phyloP scores from a whole-genome alignment of 35 echinoderm and acorn worm genomes.

The Lytechinus variegatus region DNA sequence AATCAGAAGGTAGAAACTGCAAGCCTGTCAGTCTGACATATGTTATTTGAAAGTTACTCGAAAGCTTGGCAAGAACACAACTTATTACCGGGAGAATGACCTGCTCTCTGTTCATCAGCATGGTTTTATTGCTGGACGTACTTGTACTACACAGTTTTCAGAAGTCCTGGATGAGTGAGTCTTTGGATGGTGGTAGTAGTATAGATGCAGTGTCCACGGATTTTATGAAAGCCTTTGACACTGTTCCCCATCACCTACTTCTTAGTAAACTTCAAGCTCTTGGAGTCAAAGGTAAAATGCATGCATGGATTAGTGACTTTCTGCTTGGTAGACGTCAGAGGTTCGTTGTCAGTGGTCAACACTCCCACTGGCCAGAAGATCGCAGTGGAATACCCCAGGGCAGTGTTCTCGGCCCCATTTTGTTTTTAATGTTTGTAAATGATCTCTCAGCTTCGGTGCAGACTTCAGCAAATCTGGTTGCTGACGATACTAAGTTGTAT shows the following conservation, averaged over 20 bases:
- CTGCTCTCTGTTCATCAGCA: constrained; percentile 49
- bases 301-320: constrained; percentile 8
- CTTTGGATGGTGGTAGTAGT: no score
- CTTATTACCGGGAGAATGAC: not conserved
- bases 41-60: constrained; percentile 55
- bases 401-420: constrained; percentile 37
- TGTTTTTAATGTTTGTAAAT: constrained; percentile 23
- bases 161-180: not conserved
- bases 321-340: constrained; percentile 21
- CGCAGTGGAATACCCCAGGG: constrained; percentile 31
- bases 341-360: constrained; percentile 17
- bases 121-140: constrained; percentile 47
- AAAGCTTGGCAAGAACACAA: constrained; percentile 26
- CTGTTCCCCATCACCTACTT: not conserved
- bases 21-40: constrained; percentile 62
- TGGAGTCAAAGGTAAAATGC: constrained; percentile 12
- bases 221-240: not conserved
- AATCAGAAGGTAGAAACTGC: constrained; percentile 55
- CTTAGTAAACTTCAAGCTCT: no score
- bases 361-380: constrained; percentile 22
- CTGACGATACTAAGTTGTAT: constrained; percentile 29
- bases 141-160: constrained; percentile 4
- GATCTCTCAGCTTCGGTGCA: not conserved
- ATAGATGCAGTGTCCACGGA: constrained; percentile 32
- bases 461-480: not conserved